Evolutionary conservation across 2,113 vertebrate species (phyloP).

Genomic region (Chloebia gouldiae): DNA sequence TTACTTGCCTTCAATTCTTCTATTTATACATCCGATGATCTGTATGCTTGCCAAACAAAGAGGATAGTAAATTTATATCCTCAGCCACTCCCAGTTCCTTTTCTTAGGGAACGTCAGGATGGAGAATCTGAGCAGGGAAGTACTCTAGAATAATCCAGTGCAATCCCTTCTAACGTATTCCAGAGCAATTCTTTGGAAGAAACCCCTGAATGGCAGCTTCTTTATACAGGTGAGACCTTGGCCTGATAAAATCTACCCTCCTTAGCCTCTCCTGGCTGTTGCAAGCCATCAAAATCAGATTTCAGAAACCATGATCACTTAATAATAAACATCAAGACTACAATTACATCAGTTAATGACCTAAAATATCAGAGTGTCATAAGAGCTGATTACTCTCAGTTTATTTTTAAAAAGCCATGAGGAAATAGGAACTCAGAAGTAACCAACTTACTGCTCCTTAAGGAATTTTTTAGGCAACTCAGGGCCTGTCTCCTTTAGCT

Average conservation of each 20-base stretch:
- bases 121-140: neutral
- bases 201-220: neutral
- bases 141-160: neutral
- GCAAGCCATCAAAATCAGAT: neutral
- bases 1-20: constrained; percentile 29
- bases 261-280: neutral
- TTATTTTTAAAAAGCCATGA: neutral
- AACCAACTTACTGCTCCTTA: neutral
- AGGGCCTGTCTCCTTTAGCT: neutral
- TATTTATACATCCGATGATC: constrained; percentile 52
- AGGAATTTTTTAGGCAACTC: neutral
- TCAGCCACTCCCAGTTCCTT: constrained; percentile 34
- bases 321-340: neutral
- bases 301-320: neutral
- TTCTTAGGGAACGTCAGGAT: neutral
- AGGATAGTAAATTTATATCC: constrained; percentile 35
- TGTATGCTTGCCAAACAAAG: constrained; percentile 40
- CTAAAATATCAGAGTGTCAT: neutral
- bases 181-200: neutral
- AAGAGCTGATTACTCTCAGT: neutral
- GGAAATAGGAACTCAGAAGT: neutral
- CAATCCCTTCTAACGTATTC: neutral
- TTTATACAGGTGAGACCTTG: neutral
- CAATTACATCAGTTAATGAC: neutral
- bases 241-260: neutral